Base-by-base conservation (phyloP, 2,113 vertebrate species). In the Engystomops pustulosus region DNA sequence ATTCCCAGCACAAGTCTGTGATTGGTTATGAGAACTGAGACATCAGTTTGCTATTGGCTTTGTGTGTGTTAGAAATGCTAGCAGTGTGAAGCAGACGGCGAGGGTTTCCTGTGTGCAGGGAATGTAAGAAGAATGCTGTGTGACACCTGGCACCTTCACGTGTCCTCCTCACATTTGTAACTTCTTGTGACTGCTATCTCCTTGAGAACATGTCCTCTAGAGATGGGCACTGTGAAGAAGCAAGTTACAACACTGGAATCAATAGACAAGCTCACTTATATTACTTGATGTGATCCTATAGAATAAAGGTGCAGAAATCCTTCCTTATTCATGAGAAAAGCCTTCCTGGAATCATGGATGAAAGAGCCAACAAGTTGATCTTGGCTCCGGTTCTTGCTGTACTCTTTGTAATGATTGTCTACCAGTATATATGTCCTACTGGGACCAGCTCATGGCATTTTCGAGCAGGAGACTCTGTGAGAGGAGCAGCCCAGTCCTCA, bases 301-400 rank as follows among this genome's bases (percentile, higher is more conserved):
- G 71, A 84, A 30, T 76, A 67, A 51, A 51, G 58, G 58, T 68
- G 45, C 65, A 12, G 17, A 51, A 15, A 67, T 38, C 76, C 72
- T 49, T 30, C 41, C 53, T 65, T 62, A 77, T 84, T 75, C 81
- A 41, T 25, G 72, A 84, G 27, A 77, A 30, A 68, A 32, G 47
- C 34, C 41, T 58, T 25, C 25, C 89, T 89, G 68, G 51, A 84
- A 93, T 92, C 90, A 98, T 99, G 97, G 96, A 97, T 92, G 96
- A 98, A 79, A 96, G 95, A 92, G 93, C 94, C 93, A 96, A 95
- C 89, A 98, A 96, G 93, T 95, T 97, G 92, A 93, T 99, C 87
- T 91, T 98, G 90, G 94, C 95, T 89, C 96, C 95, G 32, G 90
- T 98, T 88, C 90, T 97, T 89, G 94, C 96, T 8, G 94, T 98